Conservation (phyloP, 1,140 invertebrate genomes). For the Drosophila triauraria region DNA sequence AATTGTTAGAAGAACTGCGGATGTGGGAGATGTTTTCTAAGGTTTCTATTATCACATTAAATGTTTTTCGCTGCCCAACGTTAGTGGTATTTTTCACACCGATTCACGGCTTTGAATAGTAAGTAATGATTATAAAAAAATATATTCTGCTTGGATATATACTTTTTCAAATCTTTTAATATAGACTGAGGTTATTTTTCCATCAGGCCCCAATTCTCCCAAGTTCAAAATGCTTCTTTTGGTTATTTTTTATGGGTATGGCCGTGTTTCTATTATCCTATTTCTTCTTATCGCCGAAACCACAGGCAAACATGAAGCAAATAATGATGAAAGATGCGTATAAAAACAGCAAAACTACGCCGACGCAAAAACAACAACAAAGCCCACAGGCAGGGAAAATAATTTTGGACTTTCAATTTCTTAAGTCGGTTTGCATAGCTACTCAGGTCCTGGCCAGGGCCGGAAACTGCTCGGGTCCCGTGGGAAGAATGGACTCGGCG, state of each 20-base stretch:
- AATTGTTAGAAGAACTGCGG: constrained; percentile 1
- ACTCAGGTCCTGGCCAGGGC: constrained; percentile 36
- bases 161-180: too few relatives aligned
- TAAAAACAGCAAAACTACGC: constrained; percentile 51
- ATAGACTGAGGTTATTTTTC: neutral
- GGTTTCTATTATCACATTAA: neutral
- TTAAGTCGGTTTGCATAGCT: constrained; percentile 73
- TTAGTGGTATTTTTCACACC: constrained; percentile 9
- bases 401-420: constrained; percentile 76
- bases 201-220: neutral
- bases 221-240: constrained; percentile 24
- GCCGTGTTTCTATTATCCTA: constrained; percentile 54
- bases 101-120: neutral
- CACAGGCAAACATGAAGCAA: constrained; percentile 56
- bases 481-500: neutral
- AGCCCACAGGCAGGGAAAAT: constrained; percentile 30
- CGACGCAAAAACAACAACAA: constrained; percentile 9
- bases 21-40: constrained; percentile 12
- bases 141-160: too few relatives aligned
- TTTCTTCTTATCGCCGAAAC: constrained; percentile 54
- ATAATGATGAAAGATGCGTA: constrained; percentile 69
- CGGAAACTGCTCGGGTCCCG: constrained; percentile 36
- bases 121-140: neutral
- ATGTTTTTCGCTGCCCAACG: constrained; percentile 8
- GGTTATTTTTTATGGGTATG: constrained; percentile 44